Percentiles rank a stretch among this genome's conserved stretches.
Evolutionary conservation across 2,888 invertebrate genomes (phyloP).

Genomic region (Candidula unifasciata): DNA sequence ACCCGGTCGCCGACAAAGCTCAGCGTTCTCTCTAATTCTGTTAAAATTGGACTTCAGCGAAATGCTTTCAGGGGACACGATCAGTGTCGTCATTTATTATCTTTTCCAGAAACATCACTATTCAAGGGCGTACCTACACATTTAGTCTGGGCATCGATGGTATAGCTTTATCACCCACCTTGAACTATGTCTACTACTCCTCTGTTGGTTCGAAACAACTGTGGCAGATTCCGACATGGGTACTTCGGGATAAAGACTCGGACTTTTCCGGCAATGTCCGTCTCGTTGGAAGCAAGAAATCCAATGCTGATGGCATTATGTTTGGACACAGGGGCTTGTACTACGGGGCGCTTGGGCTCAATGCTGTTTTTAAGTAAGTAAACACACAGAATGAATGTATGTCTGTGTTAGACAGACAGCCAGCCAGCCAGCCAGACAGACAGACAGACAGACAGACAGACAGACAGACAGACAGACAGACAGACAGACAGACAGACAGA

Average conservation of each 20-base stretch:
- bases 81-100: background rate
- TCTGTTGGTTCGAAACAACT: constrained; percentile 61
- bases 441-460: too few relatives aligned
- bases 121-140: constrained; percentile 22
- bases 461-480: too few relatives aligned
- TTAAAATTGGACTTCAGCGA: background rate
- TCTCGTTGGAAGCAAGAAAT: constrained; percentile 32
- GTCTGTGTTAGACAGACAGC: background rate
- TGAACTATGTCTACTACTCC: constrained; percentile 66
- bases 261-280: constrained; percentile 32
- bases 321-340: constrained; percentile 36
- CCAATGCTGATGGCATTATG: constrained; percentile 25
- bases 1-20: too few relatives aligned
- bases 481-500: too few relatives aligned
- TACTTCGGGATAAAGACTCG: background rate
- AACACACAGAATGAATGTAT: background rate
- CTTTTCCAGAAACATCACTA: constrained; percentile 44
- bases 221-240: constrained; percentile 51
- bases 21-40: too few relatives aligned
- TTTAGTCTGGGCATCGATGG: constrained; percentile 61
- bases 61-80: background rate
- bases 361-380: constrained; percentile 31
- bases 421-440: background rate
- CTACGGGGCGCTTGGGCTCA: constrained; percentile 5
- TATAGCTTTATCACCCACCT: constrained; percentile 67